Percentiles rank a stretch among this genome's conserved stretches.
Evolutionary conservation across 2,888 invertebrate species (phyloP).

Genomic region (Parascotia fuliginaria): DNA sequence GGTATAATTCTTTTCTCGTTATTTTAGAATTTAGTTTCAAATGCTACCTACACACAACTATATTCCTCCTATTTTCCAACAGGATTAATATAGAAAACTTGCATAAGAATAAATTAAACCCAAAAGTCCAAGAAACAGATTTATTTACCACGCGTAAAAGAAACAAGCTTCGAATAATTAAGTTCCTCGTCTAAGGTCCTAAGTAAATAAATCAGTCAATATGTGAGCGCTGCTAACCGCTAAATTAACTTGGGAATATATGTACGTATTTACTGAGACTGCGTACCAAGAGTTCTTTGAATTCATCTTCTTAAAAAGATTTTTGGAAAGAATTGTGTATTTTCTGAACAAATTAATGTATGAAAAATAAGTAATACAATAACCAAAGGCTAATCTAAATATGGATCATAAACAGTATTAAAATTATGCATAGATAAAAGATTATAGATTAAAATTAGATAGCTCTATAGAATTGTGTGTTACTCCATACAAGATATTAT

Average conservation of each 20-base stretch:
- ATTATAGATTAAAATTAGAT: no score
- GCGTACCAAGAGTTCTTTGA: neutral
- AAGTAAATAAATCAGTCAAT: conserved; percentile 36
- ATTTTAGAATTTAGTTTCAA: no score
- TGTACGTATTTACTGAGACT: conserved; percentile 16
- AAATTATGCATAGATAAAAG: no score
- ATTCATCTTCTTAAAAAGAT: neutral
- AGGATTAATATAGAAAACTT: neutral
- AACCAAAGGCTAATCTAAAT: no score
- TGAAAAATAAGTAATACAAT: no score
- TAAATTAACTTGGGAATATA: conserved; percentile 24
- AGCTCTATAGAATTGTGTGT: no score
- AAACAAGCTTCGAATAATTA: conserved; percentile 36
- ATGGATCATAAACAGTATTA: no score
- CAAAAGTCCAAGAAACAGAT: conserved; percentile 14
- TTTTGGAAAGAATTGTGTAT: neutral
- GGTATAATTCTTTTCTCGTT: no score
- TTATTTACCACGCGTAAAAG: conserved; percentile 33
- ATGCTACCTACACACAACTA: no score
- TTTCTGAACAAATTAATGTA: no score
- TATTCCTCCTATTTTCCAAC: no score
- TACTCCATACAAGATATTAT: no score
- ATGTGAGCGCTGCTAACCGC: conserved; percentile 26
- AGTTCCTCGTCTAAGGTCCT: conserved; percentile 40
- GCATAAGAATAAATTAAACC: conserved; percentile 4